Base-by-base conservation (phyloP, 2,888 invertebrate species). In the Unio delphinus region DNA sequence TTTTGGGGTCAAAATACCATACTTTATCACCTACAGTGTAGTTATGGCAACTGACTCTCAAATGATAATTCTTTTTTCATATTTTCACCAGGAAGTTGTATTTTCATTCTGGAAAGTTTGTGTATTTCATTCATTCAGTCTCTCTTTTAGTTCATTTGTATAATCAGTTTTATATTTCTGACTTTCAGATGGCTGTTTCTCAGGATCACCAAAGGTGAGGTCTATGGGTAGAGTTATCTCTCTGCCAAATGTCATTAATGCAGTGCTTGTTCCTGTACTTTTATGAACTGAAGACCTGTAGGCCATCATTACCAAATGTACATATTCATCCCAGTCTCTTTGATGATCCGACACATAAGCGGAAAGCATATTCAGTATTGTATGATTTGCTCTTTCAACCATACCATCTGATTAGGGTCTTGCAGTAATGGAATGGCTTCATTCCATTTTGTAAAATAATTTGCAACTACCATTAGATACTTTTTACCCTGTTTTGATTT, bases 381-480 rank as follows among this genome's bases (percentile, higher is more conserved):
- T 77, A 20, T 65, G 59, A 34, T 74, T 77, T 28, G 70, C 64
- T n/a, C 79, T 34, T 63, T 77, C 76, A 4, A 74, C 68, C 65
- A 74, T 67, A 3, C 75, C 77, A 55, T 77, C 71, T 17, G 69
- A 71, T 58, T 76, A 68, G 18, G 74, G 72, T 61, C 69, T 70
- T 55, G 73, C 77, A 17, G 26, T 58, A 79, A 68, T 15, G 75
- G 61, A 56, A 67, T 67, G 28, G 70, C 60, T 61, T 79, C 72
- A 15, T 72, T 73, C 69, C 69, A 74, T 69, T 76, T 74, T 26
- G 74, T 69, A 67, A 75, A 78, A 62, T 78, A 78, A 58, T 74
- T 74, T 23, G 55, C 59, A 20, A 79, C 56, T 11, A 77, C 72
- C 55, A 67, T 55, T 26, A 78, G 67, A 57, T 79, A 72, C 34